Conservation (phyloP, 2,113 vertebrate species). For the human region GRCh38 chr6:117778001-117778500, state of each 20-base stretch:
- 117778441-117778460: background rate
- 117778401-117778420: background rate
- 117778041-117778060: background rate
- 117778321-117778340: background rate
- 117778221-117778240: background rate
- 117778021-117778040: background rate
- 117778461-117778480: background rate
- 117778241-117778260: background rate
- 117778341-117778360: background rate
- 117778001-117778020: background rate
- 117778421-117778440: background rate
- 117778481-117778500: background rate
- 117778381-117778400: background rate
- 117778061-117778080: background rate
- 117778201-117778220: background rate
- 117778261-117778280: conserved; percentile 8
- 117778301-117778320: background rate
- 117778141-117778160: background rate
- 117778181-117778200: background rate
- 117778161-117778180: background rate
- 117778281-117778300: background rate
- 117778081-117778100: background rate
- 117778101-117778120: background rate
- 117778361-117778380: conserved; percentile 44
- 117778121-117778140: background rate